Evolutionary conservation across 2,888 invertebrate genomes (phyloP), one percentile per base, ranked within the genome.

Genomic region (Platycheirus albimanus): DNA sequence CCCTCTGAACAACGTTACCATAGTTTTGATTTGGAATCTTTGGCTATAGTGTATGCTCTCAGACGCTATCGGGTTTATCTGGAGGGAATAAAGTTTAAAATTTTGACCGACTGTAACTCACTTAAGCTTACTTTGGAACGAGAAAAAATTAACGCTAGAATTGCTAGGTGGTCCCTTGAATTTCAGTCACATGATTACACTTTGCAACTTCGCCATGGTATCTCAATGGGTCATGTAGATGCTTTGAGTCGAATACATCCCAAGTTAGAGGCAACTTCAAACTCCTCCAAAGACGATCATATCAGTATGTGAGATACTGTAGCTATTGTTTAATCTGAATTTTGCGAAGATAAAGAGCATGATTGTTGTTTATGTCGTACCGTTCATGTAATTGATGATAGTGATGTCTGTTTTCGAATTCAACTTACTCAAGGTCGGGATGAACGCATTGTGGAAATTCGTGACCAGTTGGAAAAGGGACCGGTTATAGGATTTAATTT

Each of bases 161-260:
- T 88, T 15, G 88, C 85, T 8, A 77, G 87, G 28, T 88, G 89
- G 88, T 88, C 87, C 85, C 52, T 88, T 13, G 63, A 63, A 20
- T 13, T 63, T 11, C 33, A 64, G 38, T 64, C 64, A 13, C 24
- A 64, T 52, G 67, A 67, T 11, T 75, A 54, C n/a, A 33, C 56
- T 4, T 47, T 69, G 43, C 49, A 54, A 15, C 61, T 69, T 33
- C 45, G 47, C 24, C 41, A 58, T 19, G 58, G 64, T 36, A 30
- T 52, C 7, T 30, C 45, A 33, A 51, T 67, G 66, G 45, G 38
- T 3, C 66, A 75, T 36, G 66, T 75, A 7, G 75, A 75, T 28
- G 61, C 51, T 24, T 36, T 52, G 10, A 61, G 76, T 36, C 41
- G 58, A 30, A 24, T 64, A 8, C 52, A 54, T 15, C 8, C 45